These are phyloP conservation scores for Drosophila asahinai DNA, from an alignment of 1,140 invertebrate species.

Conservation along the genomic window DNA sequence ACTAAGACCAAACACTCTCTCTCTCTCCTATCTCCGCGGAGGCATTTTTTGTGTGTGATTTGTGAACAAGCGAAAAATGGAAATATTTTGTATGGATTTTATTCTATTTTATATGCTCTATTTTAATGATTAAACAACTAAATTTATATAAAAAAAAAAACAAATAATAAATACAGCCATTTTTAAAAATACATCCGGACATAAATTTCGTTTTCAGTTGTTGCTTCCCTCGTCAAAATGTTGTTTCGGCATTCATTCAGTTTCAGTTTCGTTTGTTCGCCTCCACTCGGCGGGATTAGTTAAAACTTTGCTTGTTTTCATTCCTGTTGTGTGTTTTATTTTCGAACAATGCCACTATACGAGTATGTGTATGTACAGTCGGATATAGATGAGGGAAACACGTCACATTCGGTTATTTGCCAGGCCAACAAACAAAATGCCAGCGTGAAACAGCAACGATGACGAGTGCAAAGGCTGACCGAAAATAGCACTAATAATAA, in stretches of 20 bases:
- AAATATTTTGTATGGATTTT: constrained; percentile 75
- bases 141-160: constrained; percentile 41
- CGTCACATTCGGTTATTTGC: constrained; percentile 56
- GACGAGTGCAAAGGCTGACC: constrained; percentile 29
- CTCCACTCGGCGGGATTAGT: constrained; percentile 28
- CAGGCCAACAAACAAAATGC: constrained; percentile 14
- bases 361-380: constrained; percentile 13
- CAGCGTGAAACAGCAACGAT: constrained; percentile 13
- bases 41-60: constrained; percentile 56
- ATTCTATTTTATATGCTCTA: constrained; percentile 64
- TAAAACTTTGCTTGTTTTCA: constrained; percentile 46
- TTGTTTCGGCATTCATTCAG: constrained; percentile 35
- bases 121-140: constrained; percentile 63
- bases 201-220: constrained; percentile 53
- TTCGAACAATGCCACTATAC: constrained; percentile 32
- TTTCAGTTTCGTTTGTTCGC: constrained; percentile 22
- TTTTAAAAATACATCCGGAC: constrained; percentile 48
- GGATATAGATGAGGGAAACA: constrained; percentile 26
- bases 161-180: constrained; percentile 25
- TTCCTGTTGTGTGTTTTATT: constrained; percentile 41
- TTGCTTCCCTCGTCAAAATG: constrained; percentile 7
- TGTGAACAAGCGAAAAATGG: constrained; percentile 42
- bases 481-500: constrained; percentile 55
- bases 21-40: constrained; percentile 7
- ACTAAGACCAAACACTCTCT: constrained; percentile 85